Evolutionary conservation across 2,797 vertebrate species (phyloP), one percentile per base, ranked within the genome.

Genomic region (Crypturellus tataupa): DNA sequence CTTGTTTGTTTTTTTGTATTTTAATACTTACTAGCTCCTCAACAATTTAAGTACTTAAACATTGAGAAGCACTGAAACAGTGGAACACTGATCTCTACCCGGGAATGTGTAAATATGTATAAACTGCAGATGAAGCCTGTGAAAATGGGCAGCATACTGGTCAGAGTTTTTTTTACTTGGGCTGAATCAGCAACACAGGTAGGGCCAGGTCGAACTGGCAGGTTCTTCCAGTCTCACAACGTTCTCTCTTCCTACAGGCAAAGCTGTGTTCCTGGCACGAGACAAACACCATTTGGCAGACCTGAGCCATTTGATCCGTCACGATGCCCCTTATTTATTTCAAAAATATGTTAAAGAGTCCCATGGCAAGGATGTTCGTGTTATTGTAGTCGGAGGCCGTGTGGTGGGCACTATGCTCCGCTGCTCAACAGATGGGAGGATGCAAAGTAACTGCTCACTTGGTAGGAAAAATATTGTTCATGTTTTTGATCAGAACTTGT

Each of bases 381-480:
- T 98, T 94, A 98, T 98, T 80, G 98, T 98, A 4, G 98, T 98
- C 27, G 98, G 98, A 94, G 98, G 98, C 77, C 98, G 98, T 55
- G 98, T 98, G 49, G 98, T 98, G 78, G 98, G 98, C 92, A 98
- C 98, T 87, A 98, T 98, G 98, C 96, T 98, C 70, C 97, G 98
- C 69, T 98, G 98, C 96, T 98, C 98, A 10, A 98, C 98, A 46
- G 98, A 98, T 81, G 98, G 98, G 68, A 97, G 98, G 95, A 98
- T 98, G 98, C 98, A 98, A 53, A 98, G 98, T 93, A 98, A 98
- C 97, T 98, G 98, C 86, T 98, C 98, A 10, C 97, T 98, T 96
- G 98, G 98, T 98, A 98, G 97, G 95, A 96, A 87, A 63, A 82
- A 17, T 63, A 49, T 53, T 70, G 23, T 67, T 92, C n/a, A 4